These are phyloP conservation scores for Lithobates pipiens DNA, from an alignment of 2,797 vertebrate genomes.

Conservation along the genomic window DNA sequence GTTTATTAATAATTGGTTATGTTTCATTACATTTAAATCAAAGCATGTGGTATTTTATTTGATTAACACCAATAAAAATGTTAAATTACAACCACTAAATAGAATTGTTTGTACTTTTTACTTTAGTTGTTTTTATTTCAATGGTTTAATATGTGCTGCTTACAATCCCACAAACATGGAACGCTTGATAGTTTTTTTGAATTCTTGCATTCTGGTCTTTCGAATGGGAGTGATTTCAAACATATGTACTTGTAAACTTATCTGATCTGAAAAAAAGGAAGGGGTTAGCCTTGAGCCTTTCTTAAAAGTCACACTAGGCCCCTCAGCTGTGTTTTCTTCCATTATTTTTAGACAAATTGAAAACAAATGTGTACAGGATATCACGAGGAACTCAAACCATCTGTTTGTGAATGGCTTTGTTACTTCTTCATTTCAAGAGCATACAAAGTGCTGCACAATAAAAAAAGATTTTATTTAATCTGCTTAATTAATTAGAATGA, in stretches of 20 bases:
- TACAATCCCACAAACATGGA: slow-evolving; percentile 61
- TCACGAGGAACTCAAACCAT: slow-evolving; percentile 80
- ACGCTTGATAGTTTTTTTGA: slow-evolving; percentile 61
- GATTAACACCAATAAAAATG: no score
- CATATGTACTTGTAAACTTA: slow-evolving; percentile 74
- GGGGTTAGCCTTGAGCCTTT: slow-evolving; percentile 62
- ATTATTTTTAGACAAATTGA: slow-evolving; percentile 88
- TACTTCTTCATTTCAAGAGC: slow-evolving; percentile 71
- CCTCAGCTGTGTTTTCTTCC: slow-evolving; percentile 81
- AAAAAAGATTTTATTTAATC: slow-evolving; percentile 75
- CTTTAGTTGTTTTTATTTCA: no score
- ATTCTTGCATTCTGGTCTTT: slow-evolving; percentile 66
- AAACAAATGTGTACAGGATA: slow-evolving; percentile 77
- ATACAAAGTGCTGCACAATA: slow-evolving; percentile 64
- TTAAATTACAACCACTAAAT: no score
- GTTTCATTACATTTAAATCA: no score
- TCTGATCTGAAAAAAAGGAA: slow-evolving; percentile 73
- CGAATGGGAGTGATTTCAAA: slow-evolving; percentile 73
- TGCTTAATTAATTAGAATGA: slow-evolving; percentile 67
- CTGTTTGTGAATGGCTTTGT: slow-evolving; percentile 80
- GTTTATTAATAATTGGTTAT: no score
- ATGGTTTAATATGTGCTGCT: no score
- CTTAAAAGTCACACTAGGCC: slow-evolving; percentile 77
- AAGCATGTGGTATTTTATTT: no score
- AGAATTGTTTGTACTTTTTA: no score